These are phyloP conservation scores for Cotesia typhae DNA, from an alignment of 1,140 invertebrate species.

Conservation along the genomic window DNA sequence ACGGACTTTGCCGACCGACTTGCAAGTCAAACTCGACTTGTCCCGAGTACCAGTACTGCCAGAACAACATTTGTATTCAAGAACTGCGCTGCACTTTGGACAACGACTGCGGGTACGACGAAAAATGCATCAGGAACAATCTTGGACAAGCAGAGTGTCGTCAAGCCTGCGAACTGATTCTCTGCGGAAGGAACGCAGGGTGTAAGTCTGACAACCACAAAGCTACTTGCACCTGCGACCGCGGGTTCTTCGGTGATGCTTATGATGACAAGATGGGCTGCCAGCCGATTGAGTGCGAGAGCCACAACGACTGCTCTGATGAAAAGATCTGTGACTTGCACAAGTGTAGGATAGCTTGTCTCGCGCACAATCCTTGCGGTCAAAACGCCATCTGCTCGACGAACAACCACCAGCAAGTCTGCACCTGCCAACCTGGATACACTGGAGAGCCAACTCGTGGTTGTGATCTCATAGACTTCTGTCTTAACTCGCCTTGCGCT, in stretches of 20 bases:
- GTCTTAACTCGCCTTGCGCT: conserved; percentile 81
- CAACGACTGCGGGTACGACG: conserved; percentile 74
- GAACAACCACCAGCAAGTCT: conserved; percentile 76
- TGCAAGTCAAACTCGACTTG: conserved; percentile 80
- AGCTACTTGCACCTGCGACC: conserved; percentile 78
- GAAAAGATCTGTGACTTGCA: conserved; percentile 84
- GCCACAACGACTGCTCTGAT: conserved; percentile 76
- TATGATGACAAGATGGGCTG: conserved; percentile 77
- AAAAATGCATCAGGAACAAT: conserved; percentile 75
- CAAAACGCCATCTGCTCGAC: conserved; percentile 84
- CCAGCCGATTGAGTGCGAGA: conserved; percentile 78
- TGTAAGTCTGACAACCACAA: conserved; percentile 77
- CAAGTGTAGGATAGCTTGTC: conserved; percentile 85
- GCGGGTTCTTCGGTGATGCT: conserved; percentile 82
- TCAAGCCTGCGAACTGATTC: conserved; percentile 74
- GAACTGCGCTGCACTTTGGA: conserved; percentile 77
- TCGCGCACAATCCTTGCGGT: conserved; percentile 81
- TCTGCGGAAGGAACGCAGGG: conserved; percentile 83
- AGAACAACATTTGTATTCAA: conserved; percentile 83
- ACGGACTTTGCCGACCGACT: conserved; percentile 80
- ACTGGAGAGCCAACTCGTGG: conserved; percentile 78
- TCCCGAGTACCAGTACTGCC: conserved; percentile 82
- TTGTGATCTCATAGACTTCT: conserved; percentile 82
- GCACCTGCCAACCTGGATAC: conserved; percentile 86
- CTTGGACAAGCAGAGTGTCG: conserved; percentile 78